Base-by-base conservation (phyloP, 2,797 vertebrate genomes). In the Myripristis jacobus region DNA sequence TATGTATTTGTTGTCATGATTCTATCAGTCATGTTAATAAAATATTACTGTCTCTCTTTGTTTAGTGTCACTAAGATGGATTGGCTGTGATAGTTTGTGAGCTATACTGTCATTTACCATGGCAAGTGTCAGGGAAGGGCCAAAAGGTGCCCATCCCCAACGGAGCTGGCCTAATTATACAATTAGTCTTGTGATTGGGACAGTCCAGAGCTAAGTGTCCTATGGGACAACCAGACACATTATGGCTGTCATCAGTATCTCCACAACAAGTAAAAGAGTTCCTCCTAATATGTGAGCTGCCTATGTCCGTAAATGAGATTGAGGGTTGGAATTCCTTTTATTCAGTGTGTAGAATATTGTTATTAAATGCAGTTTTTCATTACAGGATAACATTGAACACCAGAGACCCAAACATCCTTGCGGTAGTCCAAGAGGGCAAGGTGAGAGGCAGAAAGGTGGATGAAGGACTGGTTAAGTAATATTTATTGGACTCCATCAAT, bases 171-270 rank as follows among this genome's bases (percentile, higher is more conserved):
- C 92, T 94, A 94, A 94, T 94, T 93, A 93, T 92, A 93, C 92
- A 93, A 94, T 94, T 93, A 94, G 92, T 94, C 93, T 94, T 94
- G 86, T 92, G 91, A 89, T 90, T 83, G 88, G 90, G 92, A 92
- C 89, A 72, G 91, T 92, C 89, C 88, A 87, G 84, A 84, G 77
- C 89, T 84, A 88, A 89, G 84, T 82, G 90, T 93, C 94, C 93
- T 92, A 69, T 84, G 94, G 92, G 93, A 94, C 88, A 60, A 65
- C 25, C 91, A 92, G 83, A 93, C 91, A 91, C 91, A 90, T 91
- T 83, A 92, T 87, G 85, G 88, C 90, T 88, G 92, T 94, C 92
- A 92, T 91, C 82, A 85, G 80, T 82, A 80, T 92, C 85, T 90
- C 88, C 85, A 73, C 81, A 74, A 87, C 73, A 72, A 81, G 79